Percentiles rank a stretch among this genome's conserved stretches.
Evolutionary conservation across 2,797 vertebrate genomes (phyloP).

Genomic region (Phataginus tricuspis): DNA sequence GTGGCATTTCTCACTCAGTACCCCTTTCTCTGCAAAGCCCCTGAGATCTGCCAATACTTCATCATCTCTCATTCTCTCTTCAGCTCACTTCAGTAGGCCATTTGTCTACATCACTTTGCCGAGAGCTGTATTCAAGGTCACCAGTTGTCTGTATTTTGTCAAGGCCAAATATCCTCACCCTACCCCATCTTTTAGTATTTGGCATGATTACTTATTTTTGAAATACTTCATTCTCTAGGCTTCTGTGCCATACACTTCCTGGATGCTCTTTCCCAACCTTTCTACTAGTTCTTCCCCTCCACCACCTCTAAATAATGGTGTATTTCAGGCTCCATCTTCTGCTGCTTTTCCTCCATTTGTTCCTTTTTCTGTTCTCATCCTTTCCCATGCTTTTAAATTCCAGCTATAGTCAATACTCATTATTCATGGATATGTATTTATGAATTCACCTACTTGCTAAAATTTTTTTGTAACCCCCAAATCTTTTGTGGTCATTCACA

Average conservation of each 20-base stretch:
- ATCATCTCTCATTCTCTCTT: background rate
- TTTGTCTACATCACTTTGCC: background rate
- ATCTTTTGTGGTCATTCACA: conserved; percentile 23
- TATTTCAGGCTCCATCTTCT: background rate
- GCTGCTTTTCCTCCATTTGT: background rate
- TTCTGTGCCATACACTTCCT: background rate
- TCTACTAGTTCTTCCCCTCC: background rate
- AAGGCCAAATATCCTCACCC: background rate
- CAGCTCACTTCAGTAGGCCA: background rate
- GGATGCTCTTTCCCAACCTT: background rate
- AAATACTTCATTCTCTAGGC: background rate
- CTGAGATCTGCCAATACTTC: background rate
- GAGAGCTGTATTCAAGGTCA: background rate
- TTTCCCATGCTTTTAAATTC: conserved; percentile 20
- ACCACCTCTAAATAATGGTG: background rate
- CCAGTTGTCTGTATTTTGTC: background rate
- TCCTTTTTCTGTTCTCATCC: background rate
- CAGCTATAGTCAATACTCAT: background rate
- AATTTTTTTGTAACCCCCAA: background rate
- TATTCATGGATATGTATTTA: background rate
- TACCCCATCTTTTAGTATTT: background rate
- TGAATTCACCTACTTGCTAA: background rate
- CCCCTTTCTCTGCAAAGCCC: background rate
- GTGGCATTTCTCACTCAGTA: background rate
- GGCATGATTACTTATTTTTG: background rate